A percentile compares a stretch with the other conserved stretches of the same genome.
phyloP scores from a whole-genome alignment of 2,113 vertebrate genomes.

The Chitala chitala region DNA sequence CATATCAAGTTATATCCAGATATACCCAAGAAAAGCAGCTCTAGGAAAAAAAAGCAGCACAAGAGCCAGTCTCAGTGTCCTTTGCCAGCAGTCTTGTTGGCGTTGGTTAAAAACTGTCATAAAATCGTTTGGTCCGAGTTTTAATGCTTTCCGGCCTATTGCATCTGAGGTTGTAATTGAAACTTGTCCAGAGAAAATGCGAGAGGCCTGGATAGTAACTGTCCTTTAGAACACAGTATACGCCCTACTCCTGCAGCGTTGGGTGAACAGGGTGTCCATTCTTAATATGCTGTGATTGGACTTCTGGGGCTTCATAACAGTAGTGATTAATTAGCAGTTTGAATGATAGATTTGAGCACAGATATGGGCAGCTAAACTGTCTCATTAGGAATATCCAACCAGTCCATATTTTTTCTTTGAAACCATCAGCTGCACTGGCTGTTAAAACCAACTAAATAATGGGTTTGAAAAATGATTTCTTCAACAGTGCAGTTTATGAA shows the following conservation, averaged over 20 bases:
- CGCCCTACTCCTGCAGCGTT: no score
- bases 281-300: background rate
- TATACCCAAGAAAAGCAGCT: background rate
- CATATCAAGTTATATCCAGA: background rate
- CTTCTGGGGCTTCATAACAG: background rate
- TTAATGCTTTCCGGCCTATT: no score
- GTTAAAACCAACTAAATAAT: conserved; percentile 65
- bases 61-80: no score
- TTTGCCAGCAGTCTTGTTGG: no score
- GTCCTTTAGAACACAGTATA: no score
- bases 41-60: no score
- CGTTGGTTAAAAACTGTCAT: no score
- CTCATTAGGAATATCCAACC: conserved; percentile 57
- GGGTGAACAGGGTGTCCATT: no score
- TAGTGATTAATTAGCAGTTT: conserved; percentile 50
- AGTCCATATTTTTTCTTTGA: conserved; percentile 43
- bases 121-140: no score
- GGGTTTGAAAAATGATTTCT: conserved; percentile 32
- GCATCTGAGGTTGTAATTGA: no score
- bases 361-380: conserved; percentile 33
- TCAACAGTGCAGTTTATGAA: background rate
- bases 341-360: conserved; percentile 50
- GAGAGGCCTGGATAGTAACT: no score
- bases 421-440: conserved; percentile 58
- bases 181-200: no score